A percentile compares a stretch with the other conserved stretches of the same genome.
These are phyloP conservation scores for Pegea sp. DNA, from an alignment of 23 tunicate species.

Conservation along the genomic window DNA sequence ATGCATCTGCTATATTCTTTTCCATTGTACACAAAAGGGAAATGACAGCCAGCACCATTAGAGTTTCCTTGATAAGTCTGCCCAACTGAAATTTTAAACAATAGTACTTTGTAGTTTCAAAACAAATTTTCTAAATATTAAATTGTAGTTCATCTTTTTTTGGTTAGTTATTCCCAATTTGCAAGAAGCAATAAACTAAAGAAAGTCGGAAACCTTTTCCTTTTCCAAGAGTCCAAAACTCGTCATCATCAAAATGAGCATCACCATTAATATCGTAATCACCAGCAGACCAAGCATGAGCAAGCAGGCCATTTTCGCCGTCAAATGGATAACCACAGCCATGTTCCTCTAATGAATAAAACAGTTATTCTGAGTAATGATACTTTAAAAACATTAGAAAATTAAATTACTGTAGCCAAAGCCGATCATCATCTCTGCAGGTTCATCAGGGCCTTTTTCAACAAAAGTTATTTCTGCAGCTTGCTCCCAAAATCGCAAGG, in stretches of 20 bases:
- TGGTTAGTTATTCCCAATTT: too few species aligned
- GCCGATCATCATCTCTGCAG: conserved; percentile 55
- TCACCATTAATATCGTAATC: conserved; percentile 40
- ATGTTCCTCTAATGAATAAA: conserved; percentile 52
- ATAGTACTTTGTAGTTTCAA: too few species aligned
- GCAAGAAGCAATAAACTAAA: too few species aligned
- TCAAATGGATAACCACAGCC: conserved; percentile 96
- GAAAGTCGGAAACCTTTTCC: conserved; percentile 78
- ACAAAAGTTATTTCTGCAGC: conserved; percentile 54
- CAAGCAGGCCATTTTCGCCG: conserved; percentile 56
- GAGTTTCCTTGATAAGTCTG: conserved; percentile 78
- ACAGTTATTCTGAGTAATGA: too few species aligned
- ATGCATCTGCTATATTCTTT: conserved; percentile 53
- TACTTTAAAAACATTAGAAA: too few species aligned
- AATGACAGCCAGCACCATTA: conserved; percentile 50
- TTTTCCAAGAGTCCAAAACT: conserved; percentile 91
- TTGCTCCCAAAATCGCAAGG: too few species aligned
- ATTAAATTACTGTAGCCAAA: conserved; percentile 92
- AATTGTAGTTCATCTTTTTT: too few species aligned
- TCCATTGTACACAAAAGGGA: conserved; percentile 75
- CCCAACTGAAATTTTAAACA: too few species aligned
- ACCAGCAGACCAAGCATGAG: conserved; percentile 90
- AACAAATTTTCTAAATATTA: too few species aligned
- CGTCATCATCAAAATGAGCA: conserved; percentile 94
- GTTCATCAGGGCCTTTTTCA: conserved; percentile 9